Conservation (phyloP, 2,797 vertebrate genomes). For the Myripristis murdjan region DNA sequence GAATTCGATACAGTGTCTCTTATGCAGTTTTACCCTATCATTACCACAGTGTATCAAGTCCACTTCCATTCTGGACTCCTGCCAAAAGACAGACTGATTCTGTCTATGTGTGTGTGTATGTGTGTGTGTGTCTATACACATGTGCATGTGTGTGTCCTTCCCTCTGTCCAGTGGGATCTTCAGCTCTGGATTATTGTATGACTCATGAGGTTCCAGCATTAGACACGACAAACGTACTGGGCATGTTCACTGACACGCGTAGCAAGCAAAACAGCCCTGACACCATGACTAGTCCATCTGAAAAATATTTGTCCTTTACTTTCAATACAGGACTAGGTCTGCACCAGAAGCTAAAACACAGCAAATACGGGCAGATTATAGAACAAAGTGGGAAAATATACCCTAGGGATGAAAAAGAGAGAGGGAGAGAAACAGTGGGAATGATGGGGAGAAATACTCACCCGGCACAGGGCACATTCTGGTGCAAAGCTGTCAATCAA, state of each 20-base stretch:
- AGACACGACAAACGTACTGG: conserved; percentile 32
- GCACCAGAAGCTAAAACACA: conserved; percentile 16
- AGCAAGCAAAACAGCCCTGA: conserved; percentile 23
- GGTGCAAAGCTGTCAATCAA: conserved; percentile 86
- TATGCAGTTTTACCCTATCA: conserved; percentile 53
- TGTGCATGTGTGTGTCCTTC: conserved; percentile 13
- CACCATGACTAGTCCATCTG: conserved; percentile 19
- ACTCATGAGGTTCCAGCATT: conserved; percentile 43
- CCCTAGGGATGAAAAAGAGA: conserved; percentile 49
- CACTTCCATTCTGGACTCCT: conserved; percentile 46
- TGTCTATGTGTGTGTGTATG: conserved; percentile 25
- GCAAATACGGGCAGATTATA: conserved; percentile 39
- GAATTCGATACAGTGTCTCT: conserved; percentile 60
- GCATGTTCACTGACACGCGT: conserved; percentile 31
- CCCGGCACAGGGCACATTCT: conserved; percentile 77
- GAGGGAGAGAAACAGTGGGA: conserved; percentile 52
- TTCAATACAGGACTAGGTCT: conserved; percentile 15
- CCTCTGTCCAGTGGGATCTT: conserved; percentile 39
- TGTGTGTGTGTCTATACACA: conserved; percentile 22
- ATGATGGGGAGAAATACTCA: conserved; percentile 82
- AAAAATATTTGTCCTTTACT: background rate
- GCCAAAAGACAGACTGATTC: conserved; percentile 51
- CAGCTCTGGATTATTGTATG: conserved; percentile 30
- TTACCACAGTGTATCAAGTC: conserved; percentile 64
- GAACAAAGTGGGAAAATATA: conserved; percentile 46